Evolutionary conservation across 2,888 invertebrate species (phyloP), one percentile per base, ranked within the genome.

Genomic region (Ornithoptera priamus): DNA sequence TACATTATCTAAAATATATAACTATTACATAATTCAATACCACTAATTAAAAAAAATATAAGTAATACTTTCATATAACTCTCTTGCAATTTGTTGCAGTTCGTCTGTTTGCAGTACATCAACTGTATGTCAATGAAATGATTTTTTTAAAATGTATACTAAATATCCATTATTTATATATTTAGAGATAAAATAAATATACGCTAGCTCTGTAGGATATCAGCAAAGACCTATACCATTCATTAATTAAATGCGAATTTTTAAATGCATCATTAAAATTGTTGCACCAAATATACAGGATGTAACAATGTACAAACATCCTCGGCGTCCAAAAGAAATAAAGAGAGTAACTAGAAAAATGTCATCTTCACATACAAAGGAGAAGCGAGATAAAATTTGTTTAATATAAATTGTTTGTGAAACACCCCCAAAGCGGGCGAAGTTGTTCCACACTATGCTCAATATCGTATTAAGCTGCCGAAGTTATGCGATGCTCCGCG

Each of bases 361-460:
- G 15, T 67, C 53, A 56, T 62, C 56, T 39, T 42, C 15, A n/a
- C 30, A 58, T 36, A 67, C 56, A 67, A 62, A 67, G 61, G 22
- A 22, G 18, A 42, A 42, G 56, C 22, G 53, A 62, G 39, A 36
- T 12, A 62, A 67, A 67, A 56, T 57, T n/a, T 62, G 53, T 67
- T 67, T 62, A 62, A 67, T 67, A 56, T 62, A 67, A 67, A 62
- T 67, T 62, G 67, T 67, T 67, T 18, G 24, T 62, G 22, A 42
- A 62, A 62, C 56, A 56, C 39, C 56, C 36, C 42, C 50, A 50
- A 30, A 50, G 50, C 50, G n/a, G 50, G n/a, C 30, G 50, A 20
- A 60, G 50, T 60, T 60, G 17, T 24, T 18, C 30, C 57, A 10
- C 22, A 57, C 10, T 46, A 39, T 17, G 56, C 15, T 24, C 18